phyloP scores from a whole-genome alignment of 1,140 invertebrate genomes.

The Wiebesia pumilae region DNA sequence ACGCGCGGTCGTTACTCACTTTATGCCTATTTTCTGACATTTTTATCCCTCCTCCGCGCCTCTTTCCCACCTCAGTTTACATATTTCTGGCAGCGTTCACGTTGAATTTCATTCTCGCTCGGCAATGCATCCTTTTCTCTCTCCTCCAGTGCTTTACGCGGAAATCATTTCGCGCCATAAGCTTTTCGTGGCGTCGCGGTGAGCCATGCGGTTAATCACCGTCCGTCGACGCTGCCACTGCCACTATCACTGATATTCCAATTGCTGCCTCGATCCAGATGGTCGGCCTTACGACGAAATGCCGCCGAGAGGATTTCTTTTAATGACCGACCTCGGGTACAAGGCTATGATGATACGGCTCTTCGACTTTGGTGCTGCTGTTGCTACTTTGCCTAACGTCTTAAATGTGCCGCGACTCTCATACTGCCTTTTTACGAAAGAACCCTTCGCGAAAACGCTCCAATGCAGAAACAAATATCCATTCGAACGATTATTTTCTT shows the following conservation, averaged over 20 bases:
- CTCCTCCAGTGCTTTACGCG: constrained; percentile 44
- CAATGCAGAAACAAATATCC: background rate
- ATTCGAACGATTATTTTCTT: constrained; percentile 9
- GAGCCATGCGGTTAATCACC: constrained; percentile 16
- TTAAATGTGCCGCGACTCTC: background rate
- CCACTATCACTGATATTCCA: background rate
- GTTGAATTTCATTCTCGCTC: too few relatives aligned
- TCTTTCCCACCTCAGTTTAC: background rate
- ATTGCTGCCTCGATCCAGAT: constrained; percentile 7
- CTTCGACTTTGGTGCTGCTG: background rate
- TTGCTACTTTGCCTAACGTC: background rate
- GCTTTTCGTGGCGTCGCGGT: background rate
- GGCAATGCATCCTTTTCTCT: background rate
- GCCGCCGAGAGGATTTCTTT: constrained; percentile 40
- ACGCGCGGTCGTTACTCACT: constrained; percentile 1
- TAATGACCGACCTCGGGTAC: constrained; percentile 33
- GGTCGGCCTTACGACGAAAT: constrained; percentile 26
- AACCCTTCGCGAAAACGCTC: background rate
- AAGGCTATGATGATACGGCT: constrained; percentile 18
- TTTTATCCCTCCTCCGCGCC: background rate
- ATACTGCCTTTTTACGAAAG: too few relatives aligned
- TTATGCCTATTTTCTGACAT: background rate
- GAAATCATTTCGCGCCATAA: constrained; percentile 45
- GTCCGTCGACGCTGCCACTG: background rate
- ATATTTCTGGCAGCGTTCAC: background rate